Percentiles rank a stretch among this genome's conserved stretches.
Conservation (phyloP, 2,113 vertebrate species). For the Labrus mixtus region DNA sequence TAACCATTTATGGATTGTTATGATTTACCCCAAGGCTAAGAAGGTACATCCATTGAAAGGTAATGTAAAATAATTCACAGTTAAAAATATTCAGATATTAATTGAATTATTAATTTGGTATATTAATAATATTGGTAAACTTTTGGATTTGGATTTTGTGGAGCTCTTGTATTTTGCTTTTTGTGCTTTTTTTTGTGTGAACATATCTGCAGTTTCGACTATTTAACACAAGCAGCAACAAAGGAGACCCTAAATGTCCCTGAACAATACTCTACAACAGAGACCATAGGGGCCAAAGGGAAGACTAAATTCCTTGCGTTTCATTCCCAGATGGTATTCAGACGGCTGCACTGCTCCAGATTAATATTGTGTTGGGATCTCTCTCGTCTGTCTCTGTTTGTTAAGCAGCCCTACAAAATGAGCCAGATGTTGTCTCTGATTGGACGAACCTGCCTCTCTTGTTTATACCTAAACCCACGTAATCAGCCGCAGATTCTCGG, state of each 20-base stretch:
- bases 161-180: not conserved
- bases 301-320: slow-evolving; percentile 4
- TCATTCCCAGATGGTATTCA: slow-evolving; percentile 18
- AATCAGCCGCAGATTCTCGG: slow-evolving; percentile 68
- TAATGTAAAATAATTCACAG: too few species aligned
- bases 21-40: too few species aligned
- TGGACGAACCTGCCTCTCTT: slow-evolving; percentile 66
- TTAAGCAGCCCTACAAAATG: slow-evolving; percentile 52
- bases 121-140: too few species aligned
- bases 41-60: too few species aligned
- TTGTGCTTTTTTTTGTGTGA: not conserved
- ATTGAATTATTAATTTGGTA: too few species aligned
- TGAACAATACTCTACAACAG: not conserved
- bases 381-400: slow-evolving; percentile 35
- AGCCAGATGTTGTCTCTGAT: slow-evolving; percentile 76
- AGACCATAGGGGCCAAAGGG: not conserved
- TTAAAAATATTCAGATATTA: too few species aligned
- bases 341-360: slow-evolving; percentile 13
- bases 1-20: too few species aligned
- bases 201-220: not conserved
- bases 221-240: not conserved
- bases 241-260: not conserved
- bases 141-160: too few species aligned
- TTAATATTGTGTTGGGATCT: slow-evolving; percentile 15
- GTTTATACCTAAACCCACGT: slow-evolving; percentile 64